These are phyloP conservation scores for Zalophus californianus DNA, from an alignment of 2,797 vertebrate species.

Conservation along the genomic window DNA sequence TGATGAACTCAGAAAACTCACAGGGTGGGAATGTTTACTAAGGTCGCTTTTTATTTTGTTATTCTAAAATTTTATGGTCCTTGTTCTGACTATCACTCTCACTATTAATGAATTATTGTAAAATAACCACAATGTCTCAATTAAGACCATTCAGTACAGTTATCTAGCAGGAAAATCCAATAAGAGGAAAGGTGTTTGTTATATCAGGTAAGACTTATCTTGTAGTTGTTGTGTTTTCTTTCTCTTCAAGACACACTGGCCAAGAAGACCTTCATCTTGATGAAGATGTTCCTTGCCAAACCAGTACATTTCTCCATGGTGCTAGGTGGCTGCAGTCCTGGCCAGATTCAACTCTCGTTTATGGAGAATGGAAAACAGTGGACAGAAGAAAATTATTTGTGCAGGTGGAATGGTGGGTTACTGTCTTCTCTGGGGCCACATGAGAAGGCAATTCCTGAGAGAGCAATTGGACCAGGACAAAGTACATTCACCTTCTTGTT, in stretches of 20 bases:
- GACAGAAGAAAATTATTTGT: constrained; percentile 39
- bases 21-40: background rate
- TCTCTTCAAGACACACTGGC: background rate
- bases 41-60: background rate
- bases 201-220: background rate
- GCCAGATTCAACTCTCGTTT: background rate
- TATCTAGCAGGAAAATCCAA: background rate
- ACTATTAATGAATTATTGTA: background rate
- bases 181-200: background rate
- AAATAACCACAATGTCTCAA: background rate
- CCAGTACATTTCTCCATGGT: background rate
- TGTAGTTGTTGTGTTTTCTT: constrained; percentile 33
- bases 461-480: background rate
- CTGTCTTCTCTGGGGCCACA: background rate
- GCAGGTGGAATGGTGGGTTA: background rate
- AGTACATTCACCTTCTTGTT: background rate
- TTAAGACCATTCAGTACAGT: background rate
- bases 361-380: background rate
- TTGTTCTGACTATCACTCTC: background rate
- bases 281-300: background rate
- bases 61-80: background rate
- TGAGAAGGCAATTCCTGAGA: constrained; percentile 28
- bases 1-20: constrained; percentile 2
- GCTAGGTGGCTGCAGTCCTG: background rate
- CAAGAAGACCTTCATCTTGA: background rate